Conservation (phyloP, 2,113 vertebrate genomes). For the Pavo muticus region DNA sequence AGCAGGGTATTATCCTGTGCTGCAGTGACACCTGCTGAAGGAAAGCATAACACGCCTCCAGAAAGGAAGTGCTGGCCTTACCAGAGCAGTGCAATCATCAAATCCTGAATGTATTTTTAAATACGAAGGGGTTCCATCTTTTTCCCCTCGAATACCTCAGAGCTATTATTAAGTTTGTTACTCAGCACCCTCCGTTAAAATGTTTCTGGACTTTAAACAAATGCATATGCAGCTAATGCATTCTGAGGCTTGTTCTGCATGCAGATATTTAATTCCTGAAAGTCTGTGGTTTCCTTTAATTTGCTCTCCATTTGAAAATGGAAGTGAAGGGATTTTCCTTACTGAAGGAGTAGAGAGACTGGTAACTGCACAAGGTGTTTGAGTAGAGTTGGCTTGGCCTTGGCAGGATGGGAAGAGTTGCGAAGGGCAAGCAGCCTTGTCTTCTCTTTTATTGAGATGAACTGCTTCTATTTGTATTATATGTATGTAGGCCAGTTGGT, state of each 20-base stretch:
- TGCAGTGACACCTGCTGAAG: slow-evolving; percentile 78
- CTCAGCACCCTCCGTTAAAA: not conserved
- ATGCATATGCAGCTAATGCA: not conserved
- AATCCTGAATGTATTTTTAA: not conserved
- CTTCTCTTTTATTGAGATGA: not conserved
- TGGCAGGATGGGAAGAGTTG: fast-evolving
- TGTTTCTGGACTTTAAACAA: not conserved
- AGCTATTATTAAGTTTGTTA: not conserved
- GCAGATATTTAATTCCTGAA: not conserved
- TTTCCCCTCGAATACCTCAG: not conserved
- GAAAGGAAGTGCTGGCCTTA: not conserved
- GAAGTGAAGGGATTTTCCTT: not conserved
- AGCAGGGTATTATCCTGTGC: not conserved
- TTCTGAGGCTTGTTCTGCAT: not conserved
- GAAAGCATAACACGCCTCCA: slow-evolving; percentile 2
- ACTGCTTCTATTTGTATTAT: not conserved
- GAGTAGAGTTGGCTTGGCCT: not conserved
- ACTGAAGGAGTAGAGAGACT: not conserved
- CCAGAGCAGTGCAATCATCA: not conserved
- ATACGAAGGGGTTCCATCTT: not conserved
- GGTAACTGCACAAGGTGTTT: not conserved
- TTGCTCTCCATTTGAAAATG: not conserved
- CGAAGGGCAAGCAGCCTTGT: not conserved
- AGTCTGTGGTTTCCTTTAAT: not conserved
- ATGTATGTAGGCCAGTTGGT: not conserved